Evolutionary conservation across 1,140 invertebrate genomes (phyloP), one percentile per base, ranked within the genome.

Genomic region (Trachelipus rathkii): DNA sequence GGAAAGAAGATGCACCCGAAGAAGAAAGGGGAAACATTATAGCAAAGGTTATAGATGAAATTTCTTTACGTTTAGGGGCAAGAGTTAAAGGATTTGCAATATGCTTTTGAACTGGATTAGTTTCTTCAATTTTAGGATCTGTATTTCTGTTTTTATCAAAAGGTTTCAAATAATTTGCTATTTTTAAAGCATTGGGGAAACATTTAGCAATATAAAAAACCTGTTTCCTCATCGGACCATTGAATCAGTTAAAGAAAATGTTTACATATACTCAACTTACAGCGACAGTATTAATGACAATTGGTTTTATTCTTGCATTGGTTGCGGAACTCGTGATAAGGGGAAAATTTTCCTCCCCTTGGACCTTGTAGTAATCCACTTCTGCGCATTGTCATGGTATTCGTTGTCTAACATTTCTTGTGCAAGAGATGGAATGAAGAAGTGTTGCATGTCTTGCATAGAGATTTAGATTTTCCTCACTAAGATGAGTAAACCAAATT

Each of bases 391-490:
- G 89, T 93, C 93, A 4, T 96, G 94, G 94, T 96, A 96, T 84
- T 95, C 94, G 0, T 85, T 96, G n/a, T 95, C 93, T 2, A 96
- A 96, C 84, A 96, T 96, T 84, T 94, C 95, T 44, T 96, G 92
- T 86, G 95, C 95, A 13, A 88, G 94, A 82, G 93, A 93, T 87
- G 91, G 89, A 74, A 91, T 92, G 0, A 91, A 90, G 83, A 92
- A 90, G 74, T 80, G 78, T 67, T 82, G 79, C 71, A 78, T 69
- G 6, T 77, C 76, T 9, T 81, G 81, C 44, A 33, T 81, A n/a
- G 81, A n/a, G n/a, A n/a, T n/a, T n/a, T n/a, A n/a, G n/a, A n/a
- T n/a, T n/a, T n/a, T n/a, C n/a, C n/a, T n/a, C n/a, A n/a, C n/a
- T n/a, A n/a, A n/a, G n/a, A n/a, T n/a, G n/a, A n/a, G n/a, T n/a